Base-by-base conservation (phyloP, 2,797 vertebrate genomes). In the Atherinosoma microstoma region DNA sequence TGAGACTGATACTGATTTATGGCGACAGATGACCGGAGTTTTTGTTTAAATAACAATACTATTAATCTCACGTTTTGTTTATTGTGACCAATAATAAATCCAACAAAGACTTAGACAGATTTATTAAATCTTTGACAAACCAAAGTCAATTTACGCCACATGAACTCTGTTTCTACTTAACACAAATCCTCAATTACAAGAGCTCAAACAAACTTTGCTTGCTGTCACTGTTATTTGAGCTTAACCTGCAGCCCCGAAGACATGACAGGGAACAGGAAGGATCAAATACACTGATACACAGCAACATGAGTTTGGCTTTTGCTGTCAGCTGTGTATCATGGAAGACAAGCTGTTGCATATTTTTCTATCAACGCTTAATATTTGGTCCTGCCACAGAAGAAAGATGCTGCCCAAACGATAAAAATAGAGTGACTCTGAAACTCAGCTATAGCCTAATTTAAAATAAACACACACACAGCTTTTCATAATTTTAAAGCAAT, bases 281-380 rank as follows among this genome's bases (percentile, higher is more conserved):
- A 76, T 78, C 75, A 73, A 64, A 40, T 20, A 68, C 68, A 73
- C 64, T 56, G 62, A 77, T 35, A 80, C 54, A 73, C 59, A 58
- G 40, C 36, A 45, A 58, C 70, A 69, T 64, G 20, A 35, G 54
- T 88, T 80, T 75, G 64, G 60, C 53, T 83, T 66, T 78, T 61
- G 59, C 59, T 80, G 73, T 56, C 78, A 86, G 61, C 69, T 85
- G 85, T 78, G 87, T 82, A 82, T 76, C 70, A 72, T 71, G 36
- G 76, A 54, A 76, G 62, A 36, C 67, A 58, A 38, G 79, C 61
- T 67, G 70, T 64, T 30, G 13, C 75, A 75, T 76, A 64, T 80
- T 75, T 75, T 61, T 63, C 72, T 58, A 58, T 70, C 67, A 79
- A 13, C 30, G 34, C 66, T 75, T 51, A 53, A 58, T 59, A 34